These are phyloP conservation scores for Grus americana DNA, from an alignment of 2,113 vertebrate species.

Conservation along the genomic window DNA sequence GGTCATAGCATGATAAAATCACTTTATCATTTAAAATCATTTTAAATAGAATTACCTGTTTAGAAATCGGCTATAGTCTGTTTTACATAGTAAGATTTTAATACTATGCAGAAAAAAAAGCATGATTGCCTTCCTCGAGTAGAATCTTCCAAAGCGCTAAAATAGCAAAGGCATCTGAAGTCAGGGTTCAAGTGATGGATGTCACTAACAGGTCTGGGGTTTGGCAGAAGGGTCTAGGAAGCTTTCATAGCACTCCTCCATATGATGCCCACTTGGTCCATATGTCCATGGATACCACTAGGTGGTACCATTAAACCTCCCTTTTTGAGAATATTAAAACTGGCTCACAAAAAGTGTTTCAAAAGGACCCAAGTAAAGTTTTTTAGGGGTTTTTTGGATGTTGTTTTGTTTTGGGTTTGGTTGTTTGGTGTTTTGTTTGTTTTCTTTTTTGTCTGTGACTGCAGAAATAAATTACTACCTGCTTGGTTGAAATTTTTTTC, in stretches of 20 bases:
- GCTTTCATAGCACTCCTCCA: not conserved
- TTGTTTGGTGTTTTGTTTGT: not conserved
- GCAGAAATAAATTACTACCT: not conserved
- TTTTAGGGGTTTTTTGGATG: too few species aligned
- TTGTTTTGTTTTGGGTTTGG: too few species aligned
- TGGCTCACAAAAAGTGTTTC: not conserved
- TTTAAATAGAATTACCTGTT: not conserved
- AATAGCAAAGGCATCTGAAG: not conserved
- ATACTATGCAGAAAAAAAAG: not conserved
- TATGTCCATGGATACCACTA: conserved; percentile 6
- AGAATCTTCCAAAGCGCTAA: not conserved
- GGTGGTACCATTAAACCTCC: conserved; percentile 47
- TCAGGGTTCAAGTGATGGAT: not conserved
- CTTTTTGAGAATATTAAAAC: not conserved
- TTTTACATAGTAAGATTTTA: not conserved
- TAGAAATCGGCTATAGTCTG: not conserved
- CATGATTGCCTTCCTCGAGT: not conserved
- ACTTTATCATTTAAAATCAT: not conserved
- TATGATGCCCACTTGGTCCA: not conserved
- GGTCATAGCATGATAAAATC: too few species aligned
- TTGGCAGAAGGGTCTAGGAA: not conserved
- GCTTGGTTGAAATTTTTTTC: conserved; percentile 15
- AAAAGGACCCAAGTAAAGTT: not conserved
- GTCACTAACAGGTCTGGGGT: not conserved
- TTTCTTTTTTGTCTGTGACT: not conserved